A percentile compares a stretch with the other conserved stretches of the same genome.
These are phyloP conservation scores for Picathartes gymnocephalus DNA, from an alignment of 2,113 vertebrate genomes.

Conservation along the genomic window DNA sequence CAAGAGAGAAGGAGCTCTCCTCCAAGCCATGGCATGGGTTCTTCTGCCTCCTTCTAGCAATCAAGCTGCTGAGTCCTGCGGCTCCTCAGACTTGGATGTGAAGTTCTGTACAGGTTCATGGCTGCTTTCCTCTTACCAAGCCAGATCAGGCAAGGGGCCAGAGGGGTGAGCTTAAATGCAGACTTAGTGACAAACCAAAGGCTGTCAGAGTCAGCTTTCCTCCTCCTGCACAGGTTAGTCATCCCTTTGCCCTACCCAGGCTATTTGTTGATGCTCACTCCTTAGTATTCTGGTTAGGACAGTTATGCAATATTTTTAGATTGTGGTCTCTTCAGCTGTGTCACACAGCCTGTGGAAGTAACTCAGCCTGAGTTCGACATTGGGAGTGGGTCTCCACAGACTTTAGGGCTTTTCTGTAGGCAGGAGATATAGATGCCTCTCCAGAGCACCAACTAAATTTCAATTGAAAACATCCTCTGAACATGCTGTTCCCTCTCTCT, in stretches of 20 bases:
- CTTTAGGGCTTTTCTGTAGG: neutral
- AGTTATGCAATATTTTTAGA: neutral
- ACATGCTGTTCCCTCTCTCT: neutral
- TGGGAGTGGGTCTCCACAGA: neutral
- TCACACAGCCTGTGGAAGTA: neutral
- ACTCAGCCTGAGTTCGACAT: neutral
- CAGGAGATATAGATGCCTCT: neutral
- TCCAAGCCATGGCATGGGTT: neutral
- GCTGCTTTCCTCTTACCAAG: neutral
- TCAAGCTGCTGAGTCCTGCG: accelerated
- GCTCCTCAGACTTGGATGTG: neutral
- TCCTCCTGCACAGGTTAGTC: neutral
- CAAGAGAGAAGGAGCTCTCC: neutral
- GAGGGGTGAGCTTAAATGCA: neutral
- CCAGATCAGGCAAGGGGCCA: neutral
- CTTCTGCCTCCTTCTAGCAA: neutral
- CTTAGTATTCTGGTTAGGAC: neutral
- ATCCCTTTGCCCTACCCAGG: neutral
- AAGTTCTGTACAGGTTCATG: neutral
- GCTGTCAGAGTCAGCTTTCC: neutral
- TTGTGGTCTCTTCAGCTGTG: neutral
- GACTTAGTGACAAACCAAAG: neutral
- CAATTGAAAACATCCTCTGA: neutral
- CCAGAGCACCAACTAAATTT: neutral
- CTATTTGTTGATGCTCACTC: neutral